Evolutionary conservation across 2,888 invertebrate genomes (phyloP), one percentile per base, ranked within the genome.

Genomic region (Ptychoptera albimana): DNA sequence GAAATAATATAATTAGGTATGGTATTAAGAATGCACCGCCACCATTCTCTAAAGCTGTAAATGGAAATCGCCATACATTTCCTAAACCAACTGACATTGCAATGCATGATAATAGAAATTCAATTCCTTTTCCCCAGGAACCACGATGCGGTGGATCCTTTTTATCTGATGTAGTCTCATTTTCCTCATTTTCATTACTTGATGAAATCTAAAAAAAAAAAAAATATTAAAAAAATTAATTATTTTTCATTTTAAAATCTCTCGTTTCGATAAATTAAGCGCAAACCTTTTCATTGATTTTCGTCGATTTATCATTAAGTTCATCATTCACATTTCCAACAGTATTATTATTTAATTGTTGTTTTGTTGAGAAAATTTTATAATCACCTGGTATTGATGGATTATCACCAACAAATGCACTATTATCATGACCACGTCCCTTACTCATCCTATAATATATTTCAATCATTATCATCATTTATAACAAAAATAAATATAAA

Each of bases 21-120:
- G 79, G 79, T 48, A 79, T 75, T 16, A 79, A 60, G 52, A 79
- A 79, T 1, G 77, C 78, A 7, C 77, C 78, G 2, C 79, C 79
- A 1, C 79, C 79, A 54, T 79, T 79, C 52, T 76, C 72, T 51
- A 75, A 71, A 0, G 77, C 79, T 1, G 73, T 72, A 57, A 74
- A 76, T 1, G 77, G 77, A 58, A 78, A 78, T 43, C 77, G 64
- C 78, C 77, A 78, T n/a, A 79, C 72, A 53, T 78, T 78, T 38
- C 79, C 79, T 37, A 79, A 60, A 1, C 79, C 79, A 2, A 79
- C 77, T 1, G 77, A 75, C 70, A 77, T 60, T 35, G 67, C 66
- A 34, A 66, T 66, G 53, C 65, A 66, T 45, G 64, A 64, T 52
- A 66, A 55, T 32, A 66, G 53, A 48, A 66, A 66, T 51, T 66